Percentiles rank a stretch among this genome's conserved stretches.
These are phyloP conservation scores for Alcedo quadribrachys DNA, from an alignment of 2,797 vertebrate species.

Conservation along the genomic window DNA sequence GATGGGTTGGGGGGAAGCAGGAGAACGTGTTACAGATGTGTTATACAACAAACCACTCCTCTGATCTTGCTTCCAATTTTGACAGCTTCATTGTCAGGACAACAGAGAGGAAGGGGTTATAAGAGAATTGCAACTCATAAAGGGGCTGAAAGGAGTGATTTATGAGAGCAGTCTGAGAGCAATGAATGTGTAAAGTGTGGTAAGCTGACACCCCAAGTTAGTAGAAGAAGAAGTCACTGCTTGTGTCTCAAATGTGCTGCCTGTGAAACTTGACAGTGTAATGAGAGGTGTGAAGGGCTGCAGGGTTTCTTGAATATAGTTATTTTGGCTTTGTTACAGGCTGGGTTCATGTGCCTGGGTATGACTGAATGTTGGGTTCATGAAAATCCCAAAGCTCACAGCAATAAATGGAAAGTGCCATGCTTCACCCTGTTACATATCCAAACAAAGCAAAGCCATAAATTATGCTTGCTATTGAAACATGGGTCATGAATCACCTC, in stretches of 20 bases:
- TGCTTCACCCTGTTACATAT: constrained; percentile 31
- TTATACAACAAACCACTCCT: neutral
- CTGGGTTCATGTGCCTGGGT: constrained; percentile 39
- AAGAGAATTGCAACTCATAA: constrained; percentile 1
- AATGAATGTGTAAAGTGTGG: constrained; percentile 55
- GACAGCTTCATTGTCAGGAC: neutral
- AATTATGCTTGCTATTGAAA: constrained; percentile 42
- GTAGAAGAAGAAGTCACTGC: constrained; percentile 24
- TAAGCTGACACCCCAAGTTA: constrained; percentile 43
- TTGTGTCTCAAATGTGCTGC: constrained; percentile 18
- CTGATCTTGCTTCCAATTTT: neutral
- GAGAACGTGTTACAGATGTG: neutral
- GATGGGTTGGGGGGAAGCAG: neutral
- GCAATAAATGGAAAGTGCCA: constrained; percentile 60
- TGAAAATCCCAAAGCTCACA: constrained; percentile 59
- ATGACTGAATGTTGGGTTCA: constrained; percentile 36
- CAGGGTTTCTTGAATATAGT: constrained; percentile 27
- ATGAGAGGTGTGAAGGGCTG: constrained; percentile 51
- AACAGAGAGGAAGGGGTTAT: neutral
- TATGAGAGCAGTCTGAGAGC: constrained; percentile 9
- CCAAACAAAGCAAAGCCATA: constrained; percentile 52
- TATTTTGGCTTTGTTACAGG: constrained; percentile 57
- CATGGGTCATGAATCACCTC: constrained; percentile 35
- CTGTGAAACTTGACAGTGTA: constrained; percentile 57
- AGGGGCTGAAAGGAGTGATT: constrained; percentile 49